Percentiles rank a stretch among this genome's conserved stretches.
phyloP scores from a whole-genome alignment of 2,113 vertebrate genomes.

The Tyto alba region DNA sequence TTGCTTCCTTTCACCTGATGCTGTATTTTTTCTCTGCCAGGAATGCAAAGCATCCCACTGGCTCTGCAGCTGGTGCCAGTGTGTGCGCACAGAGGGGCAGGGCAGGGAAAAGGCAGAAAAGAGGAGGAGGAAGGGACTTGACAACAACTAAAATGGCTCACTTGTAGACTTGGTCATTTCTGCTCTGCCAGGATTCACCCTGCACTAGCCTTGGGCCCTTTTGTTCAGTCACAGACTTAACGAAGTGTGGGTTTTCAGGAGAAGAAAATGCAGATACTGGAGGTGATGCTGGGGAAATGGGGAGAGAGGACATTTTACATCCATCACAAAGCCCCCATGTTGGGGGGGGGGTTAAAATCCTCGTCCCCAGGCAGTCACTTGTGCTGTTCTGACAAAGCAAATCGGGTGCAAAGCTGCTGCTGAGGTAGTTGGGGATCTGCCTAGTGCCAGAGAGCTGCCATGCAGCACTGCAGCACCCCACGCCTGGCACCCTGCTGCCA shows the following conservation, averaged over 20 bases:
- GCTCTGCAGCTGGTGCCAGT: conserved; percentile 40
- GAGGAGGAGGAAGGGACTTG: not conserved
- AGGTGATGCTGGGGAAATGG: not conserved
- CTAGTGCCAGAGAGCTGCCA: not conserved
- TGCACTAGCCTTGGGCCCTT: not conserved
- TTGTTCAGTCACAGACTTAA: not conserved
- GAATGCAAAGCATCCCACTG: conserved; percentile 33
- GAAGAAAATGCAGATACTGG: not conserved
- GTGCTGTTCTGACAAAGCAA: not conserved
- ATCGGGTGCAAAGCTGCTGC: not conserved
- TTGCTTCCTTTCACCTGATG: conserved; percentile 57
- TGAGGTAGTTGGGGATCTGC: not conserved
- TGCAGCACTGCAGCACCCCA: not conserved
- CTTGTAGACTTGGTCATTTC: not conserved
- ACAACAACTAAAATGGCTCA: not conserved
- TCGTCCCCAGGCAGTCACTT: not conserved
- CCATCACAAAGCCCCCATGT: not conserved
- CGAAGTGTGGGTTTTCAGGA: not conserved
- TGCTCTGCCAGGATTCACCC: not conserved
- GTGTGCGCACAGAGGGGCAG: not conserved
- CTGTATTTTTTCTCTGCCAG: conserved; percentile 39
- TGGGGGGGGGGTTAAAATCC: not conserved
- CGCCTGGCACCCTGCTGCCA: not conserved
- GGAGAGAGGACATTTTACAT: not conserved
- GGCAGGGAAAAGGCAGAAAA: not conserved